These are phyloP conservation scores for Pseudoatta argentina DNA, from an alignment of 1,140 invertebrate species.

Conservation along the genomic window DNA sequence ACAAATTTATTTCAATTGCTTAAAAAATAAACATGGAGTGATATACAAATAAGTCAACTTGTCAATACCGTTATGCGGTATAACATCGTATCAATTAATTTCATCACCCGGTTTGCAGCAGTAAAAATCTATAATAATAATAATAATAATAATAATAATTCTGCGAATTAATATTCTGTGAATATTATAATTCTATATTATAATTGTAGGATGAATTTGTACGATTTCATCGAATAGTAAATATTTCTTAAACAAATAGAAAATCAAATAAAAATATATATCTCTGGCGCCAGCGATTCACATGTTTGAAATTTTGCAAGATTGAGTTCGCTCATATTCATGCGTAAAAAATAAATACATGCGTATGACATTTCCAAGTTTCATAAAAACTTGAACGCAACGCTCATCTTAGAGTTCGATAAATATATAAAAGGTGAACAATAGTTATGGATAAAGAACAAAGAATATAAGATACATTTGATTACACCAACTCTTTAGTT, in stretches of 20 bases:
- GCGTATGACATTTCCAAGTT: not conserved
- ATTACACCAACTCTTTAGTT: constrained; percentile 29
- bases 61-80: constrained; percentile 47
- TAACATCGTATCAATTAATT: not conserved
- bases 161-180: not conserved
- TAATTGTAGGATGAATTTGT: not conserved
- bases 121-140: constrained; percentile 6
- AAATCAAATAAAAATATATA: not conserved
- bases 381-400: not conserved
- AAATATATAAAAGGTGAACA: not conserved
- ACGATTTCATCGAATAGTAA: not conserved
- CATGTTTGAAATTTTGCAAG: not conserved
- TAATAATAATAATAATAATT: not conserved
- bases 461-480: constrained; percentile 3
- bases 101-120: not conserved
- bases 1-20: too few species aligned
- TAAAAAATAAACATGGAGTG: too few species aligned
- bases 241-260: not conserved
- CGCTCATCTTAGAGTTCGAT: not conserved
- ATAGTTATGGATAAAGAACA: not conserved
- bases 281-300: too few species aligned
- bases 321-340: not conserved
- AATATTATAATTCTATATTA: not conserved
- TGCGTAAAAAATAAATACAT: not conserved
- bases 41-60: not conserved